Evolutionary conservation across 2,797 vertebrate genomes (phyloP).

Genomic region (Gymnodraco acuticeps): DNA sequence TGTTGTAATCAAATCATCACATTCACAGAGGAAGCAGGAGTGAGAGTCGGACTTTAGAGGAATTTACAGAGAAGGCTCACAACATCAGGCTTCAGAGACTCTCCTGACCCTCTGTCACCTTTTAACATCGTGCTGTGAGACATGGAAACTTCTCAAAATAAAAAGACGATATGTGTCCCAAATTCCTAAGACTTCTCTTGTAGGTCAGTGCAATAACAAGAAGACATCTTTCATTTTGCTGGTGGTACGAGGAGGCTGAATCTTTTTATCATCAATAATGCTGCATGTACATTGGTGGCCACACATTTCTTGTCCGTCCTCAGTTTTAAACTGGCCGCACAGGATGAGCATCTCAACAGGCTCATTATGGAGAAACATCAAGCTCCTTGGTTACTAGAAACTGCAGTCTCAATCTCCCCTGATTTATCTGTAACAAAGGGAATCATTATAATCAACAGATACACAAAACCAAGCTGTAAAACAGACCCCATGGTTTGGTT

Average conservation of each 20-base stretch:
- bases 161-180: conserved; percentile 19
- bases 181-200: conserved; percentile 7
- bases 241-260: background rate
- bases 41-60: conserved; percentile 3
- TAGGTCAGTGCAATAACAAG: background rate
- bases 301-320: background rate
- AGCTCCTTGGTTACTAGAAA: background rate
- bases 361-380: background rate
- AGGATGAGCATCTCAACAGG: conserved; percentile 1
- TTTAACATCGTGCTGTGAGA: conserved; percentile 8
- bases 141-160: conserved; percentile 39
- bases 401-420: background rate
- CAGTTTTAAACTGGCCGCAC: background rate
- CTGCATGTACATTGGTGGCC: background rate
- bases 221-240: conserved; percentile 7
- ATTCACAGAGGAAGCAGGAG: conserved; percentile 19
- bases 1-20: conserved; percentile 34
- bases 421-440: background rate
- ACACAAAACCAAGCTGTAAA: background rate
- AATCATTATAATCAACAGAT: background rate
- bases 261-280: background rate
- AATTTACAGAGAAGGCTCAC: conserved; percentile 26
- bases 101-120: conserved; percentile 28
- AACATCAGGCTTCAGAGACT: conserved; percentile 14
- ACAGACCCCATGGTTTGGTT: conserved; percentile 11